Evolutionary conservation across 1,140 invertebrate species (phyloP), one percentile per base, ranked within the genome.

Genomic region (Trachymyrmex septentrionalis): DNA sequence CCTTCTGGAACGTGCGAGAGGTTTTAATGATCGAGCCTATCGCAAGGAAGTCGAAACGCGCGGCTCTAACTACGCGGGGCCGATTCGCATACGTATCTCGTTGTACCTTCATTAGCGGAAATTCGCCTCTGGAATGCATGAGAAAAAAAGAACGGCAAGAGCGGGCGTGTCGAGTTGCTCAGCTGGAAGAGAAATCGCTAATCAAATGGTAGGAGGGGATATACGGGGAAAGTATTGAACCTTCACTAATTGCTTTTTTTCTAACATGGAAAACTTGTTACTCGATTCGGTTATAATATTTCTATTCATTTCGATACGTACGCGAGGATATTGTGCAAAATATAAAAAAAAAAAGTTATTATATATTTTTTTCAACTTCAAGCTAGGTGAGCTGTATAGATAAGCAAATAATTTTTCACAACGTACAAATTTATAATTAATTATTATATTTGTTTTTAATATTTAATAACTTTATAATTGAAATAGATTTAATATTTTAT

Each of bases 1-100:
- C 48, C 48, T 38, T 55, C 77, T 81, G 30, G 48, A 71, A 81
- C 34, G 77, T 34, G 63, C 61, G 48, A 67, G 66, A 53, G 48
- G 57, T 66, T 69, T 81, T 81, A 81, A 81, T 67, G 77, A 81
- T 81, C 75, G 75, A 77, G 57, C 75, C 75, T 77, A 63, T 77
- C 61, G 66, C 44, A 71, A 81, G 77, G 53, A 81, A 55, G 50
- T 81, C 77, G 64, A 71, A 69, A 81, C 64, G 48, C 48, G 44
- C n/a, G 63, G 27, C 14, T 80, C 44, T 53, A 21, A 69, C 57
- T 53, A 30, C 64, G 38, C 21, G 48, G 77, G 48, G 77, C 21
- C n/a, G 48, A 71, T 44, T 48, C 48, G 48, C 21, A 14, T 34
- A 50, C 59, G 77, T 71, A 81, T 57, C 64, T 81, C 48, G 64